These are phyloP conservation scores for Oplegnathus fasciatus DNA, from an alignment of 2,113 vertebrate species.

Conservation along the genomic window DNA sequence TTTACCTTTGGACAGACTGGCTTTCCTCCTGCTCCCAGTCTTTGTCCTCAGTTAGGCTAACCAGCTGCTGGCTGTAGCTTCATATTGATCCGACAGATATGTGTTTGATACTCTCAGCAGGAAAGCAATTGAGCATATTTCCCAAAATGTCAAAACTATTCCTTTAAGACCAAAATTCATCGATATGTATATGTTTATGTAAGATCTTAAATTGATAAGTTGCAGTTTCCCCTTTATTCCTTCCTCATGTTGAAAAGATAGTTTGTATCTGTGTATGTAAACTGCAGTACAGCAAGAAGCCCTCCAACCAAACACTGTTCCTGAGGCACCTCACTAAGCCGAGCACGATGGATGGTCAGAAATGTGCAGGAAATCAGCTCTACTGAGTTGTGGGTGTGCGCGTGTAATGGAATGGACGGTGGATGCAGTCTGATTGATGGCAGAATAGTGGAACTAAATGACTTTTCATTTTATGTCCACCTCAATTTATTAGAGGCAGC, in stretches of 20 bases:
- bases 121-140: no score
- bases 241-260: conserved; percentile 1
- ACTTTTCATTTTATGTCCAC: conserved; percentile 73
- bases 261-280: not conserved
- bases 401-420: conserved; percentile 6
- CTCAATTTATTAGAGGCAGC: conserved; percentile 74
- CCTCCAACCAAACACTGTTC: not conserved
- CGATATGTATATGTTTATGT: not conserved
- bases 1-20: no score
- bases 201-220: not conserved
- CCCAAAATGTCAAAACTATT: no score
- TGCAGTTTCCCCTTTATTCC: not conserved
- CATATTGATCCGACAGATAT: no score
- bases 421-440: conserved; percentile 41
- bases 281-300: not conserved
- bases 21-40: no score
- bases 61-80: no score
- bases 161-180: not conserved
- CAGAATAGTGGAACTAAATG: conserved; percentile 60
- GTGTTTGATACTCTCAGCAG: no score
- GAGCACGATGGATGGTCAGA: not conserved
- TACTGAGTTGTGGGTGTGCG: not conserved
- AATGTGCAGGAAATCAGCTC: not conserved
- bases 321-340: conserved; percentile 6
- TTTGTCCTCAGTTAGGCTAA: no score